These are phyloP conservation scores for Cromileptes altivelis DNA, from an alignment of 2,113 vertebrate species.

Conservation along the genomic window DNA sequence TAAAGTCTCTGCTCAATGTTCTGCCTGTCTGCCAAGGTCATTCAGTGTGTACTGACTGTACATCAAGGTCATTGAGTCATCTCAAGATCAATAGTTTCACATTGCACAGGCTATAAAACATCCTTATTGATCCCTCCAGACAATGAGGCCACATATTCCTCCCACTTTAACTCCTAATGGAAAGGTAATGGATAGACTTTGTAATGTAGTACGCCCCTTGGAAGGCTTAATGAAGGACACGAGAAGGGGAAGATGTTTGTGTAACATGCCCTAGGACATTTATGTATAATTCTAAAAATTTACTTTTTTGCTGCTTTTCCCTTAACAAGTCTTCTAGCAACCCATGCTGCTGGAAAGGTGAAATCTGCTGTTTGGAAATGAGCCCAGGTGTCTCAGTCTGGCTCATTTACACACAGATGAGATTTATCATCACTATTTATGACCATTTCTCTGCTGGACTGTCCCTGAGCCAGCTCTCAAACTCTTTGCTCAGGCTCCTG, in stretches of 20 bases:
- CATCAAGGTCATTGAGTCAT: constrained; percentile 34
- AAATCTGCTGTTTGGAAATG: constrained; percentile 29
- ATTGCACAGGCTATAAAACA: constrained; percentile 27
- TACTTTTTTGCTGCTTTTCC: constrained; percentile 8
- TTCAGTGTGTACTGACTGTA: background rate
- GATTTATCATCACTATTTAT: constrained; percentile 47
- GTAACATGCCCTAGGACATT: background rate
- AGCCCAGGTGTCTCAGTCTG: constrained; percentile 27
- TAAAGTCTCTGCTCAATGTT: background rate
- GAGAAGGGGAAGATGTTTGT: background rate
- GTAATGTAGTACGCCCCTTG: constrained; percentile 24
- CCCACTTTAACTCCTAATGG: constrained; percentile 29
- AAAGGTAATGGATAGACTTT: constrained; percentile 32
- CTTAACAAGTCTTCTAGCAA: background rate
- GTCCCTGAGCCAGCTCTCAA: constrained; percentile 32
- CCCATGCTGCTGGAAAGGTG: constrained; percentile 7
- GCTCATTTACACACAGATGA: constrained; percentile 47
- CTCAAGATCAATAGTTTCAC: constrained; percentile 52
- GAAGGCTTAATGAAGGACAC: constrained; percentile 31
- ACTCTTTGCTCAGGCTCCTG: background rate
- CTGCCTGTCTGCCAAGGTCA: constrained; percentile 19
- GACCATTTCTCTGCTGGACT: constrained; percentile 20
- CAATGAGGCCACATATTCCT: constrained; percentile 20
- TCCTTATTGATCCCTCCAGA: constrained; percentile 42
- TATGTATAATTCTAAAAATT: background rate